These are phyloP conservation scores for Cryptops parisi DNA, from an alignment of 2,888 invertebrate species.

Conservation along the genomic window DNA sequence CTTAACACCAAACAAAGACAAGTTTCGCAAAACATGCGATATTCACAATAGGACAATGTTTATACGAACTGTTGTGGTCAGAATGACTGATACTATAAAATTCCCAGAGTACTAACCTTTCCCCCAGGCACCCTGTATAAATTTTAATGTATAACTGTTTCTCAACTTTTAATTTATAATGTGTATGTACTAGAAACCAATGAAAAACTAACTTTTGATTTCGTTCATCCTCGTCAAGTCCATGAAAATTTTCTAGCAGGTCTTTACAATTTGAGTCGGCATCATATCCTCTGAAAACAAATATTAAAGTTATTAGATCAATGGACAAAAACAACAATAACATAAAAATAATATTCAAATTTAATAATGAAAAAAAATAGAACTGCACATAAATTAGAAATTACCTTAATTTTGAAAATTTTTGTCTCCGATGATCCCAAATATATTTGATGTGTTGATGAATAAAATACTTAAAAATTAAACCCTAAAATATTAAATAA, in stretches of 20 bases:
- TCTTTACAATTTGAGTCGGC: slow-evolving; percentile 11
- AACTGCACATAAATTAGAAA: not conserved
- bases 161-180: too few species aligned
- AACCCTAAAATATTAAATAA: slow-evolving; percentile 8
- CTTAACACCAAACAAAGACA: too few species aligned
- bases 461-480: slow-evolving; percentile 15
- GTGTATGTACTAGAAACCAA: too few species aligned
- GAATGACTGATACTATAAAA: too few species aligned
- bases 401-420: slow-evolving; percentile 10
- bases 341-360: not conserved
- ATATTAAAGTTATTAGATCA: not conserved
- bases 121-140: too few species aligned
- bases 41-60: too few species aligned
- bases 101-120: too few species aligned
- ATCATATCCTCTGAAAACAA: slow-evolving; percentile 16
- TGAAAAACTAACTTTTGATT: slow-evolving; percentile 8
- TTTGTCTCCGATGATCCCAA: slow-evolving; percentile 11
- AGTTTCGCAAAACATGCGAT: too few species aligned
- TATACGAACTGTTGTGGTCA: too few species aligned
- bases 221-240: slow-evolving; percentile 10
- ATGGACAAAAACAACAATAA: not conserved
- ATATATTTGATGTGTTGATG: slow-evolving; percentile 15
- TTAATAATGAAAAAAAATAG: not conserved
- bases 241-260: slow-evolving; percentile 17
- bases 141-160: not conserved